Base-by-base conservation (phyloP, 2,113 vertebrate species). In the Oceanodroma tethys region DNA sequence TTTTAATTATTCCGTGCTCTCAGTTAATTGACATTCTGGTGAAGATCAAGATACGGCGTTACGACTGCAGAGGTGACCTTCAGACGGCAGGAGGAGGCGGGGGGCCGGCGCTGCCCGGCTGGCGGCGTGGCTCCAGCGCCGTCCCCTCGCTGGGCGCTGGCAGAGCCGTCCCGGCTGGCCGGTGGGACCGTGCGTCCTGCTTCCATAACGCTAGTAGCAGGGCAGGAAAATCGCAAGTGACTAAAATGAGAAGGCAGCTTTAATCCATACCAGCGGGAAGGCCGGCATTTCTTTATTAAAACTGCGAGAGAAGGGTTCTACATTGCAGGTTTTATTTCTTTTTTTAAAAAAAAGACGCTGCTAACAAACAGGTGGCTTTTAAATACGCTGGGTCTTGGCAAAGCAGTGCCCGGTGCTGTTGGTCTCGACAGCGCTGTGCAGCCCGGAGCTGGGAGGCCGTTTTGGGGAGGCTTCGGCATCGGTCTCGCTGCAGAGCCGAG, bases 41-140 rank as follows among this genome's bases (percentile, higher is more conserved):
- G 88, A 29, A 27, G 63, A 27, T 56, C 23, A 5, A 21, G 83
- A 20, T n/a, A 18, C 1, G 18, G 23, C 3, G 36, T 0, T 29
- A 22, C 7, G 74, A 62, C 12, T 4, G 68, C 42, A 23, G 88
- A 34, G 40, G 86, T 74, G 91, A 91, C 83, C 93, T 96, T 95
- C 67, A 55, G 67, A 47, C 22, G 7, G 68, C 18, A 29, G 81
- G 19, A 29, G 81, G 19, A 74, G 79, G 65, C 87, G 30, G 52
- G 5, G 15, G 48, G 66, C 26, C 34, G 23, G 42, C 8, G 2
- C 60, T 45, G 42, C 42, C 42, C 45, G 34, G 20, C 53, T 15
- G 29, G 59, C 5, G 7, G 14, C 5, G 4, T 21, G 32, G 56
- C 70, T 48, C 9, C 38, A 23, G 56, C 50, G 81, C 70, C 12